Base-by-base conservation (phyloP, 2,113 vertebrate species). In the Amphiprion ocellaris region DNA sequence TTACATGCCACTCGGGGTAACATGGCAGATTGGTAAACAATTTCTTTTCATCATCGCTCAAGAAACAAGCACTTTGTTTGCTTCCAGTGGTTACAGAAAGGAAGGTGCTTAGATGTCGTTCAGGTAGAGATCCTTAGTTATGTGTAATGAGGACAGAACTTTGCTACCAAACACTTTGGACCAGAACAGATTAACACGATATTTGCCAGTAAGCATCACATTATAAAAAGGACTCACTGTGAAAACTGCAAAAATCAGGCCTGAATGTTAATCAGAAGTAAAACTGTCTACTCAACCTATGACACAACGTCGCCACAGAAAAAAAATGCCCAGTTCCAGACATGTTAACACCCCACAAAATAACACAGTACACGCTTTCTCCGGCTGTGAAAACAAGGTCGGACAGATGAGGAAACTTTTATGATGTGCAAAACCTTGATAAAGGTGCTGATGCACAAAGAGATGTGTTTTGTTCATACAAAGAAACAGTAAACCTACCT, bases 101-200 rank as follows among this genome's bases (percentile, higher is more conserved):
- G n/a, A 47, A 64, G 50, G 66, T 58, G 67, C 59, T 67, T 24
- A 37, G 52, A 70, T 33, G 52, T 71, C 62, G 64, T 69, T 74
- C 55, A 79, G 46, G 55, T 65, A 56, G 58, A 74, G 62, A 74
- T 69, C 52, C 78, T 82, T 70, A 52, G 46, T 70, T 69, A 21
- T 9, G 26, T 49, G 55, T 79, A 74, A 85, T 80, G 82, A 83
- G 67, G 65, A 76, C 59, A 79, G 15, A 78, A 49, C 28, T 44
- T n/a, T 66, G 62, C 49, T 59, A 68, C 56, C 30, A 76, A 74
- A 46, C 39, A 26, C 63, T 81, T 81, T 47, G 70, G 19, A 56
- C 14, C 15, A 16, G 7, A 54, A 11, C 19, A 73, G 53, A 86
- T 79, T 70, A 80, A 81, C 67, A 28, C 44, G 16, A 39, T 8